Conservation (phyloP, 23 tunicate species). For the Halocynthia aurantium region DNA sequence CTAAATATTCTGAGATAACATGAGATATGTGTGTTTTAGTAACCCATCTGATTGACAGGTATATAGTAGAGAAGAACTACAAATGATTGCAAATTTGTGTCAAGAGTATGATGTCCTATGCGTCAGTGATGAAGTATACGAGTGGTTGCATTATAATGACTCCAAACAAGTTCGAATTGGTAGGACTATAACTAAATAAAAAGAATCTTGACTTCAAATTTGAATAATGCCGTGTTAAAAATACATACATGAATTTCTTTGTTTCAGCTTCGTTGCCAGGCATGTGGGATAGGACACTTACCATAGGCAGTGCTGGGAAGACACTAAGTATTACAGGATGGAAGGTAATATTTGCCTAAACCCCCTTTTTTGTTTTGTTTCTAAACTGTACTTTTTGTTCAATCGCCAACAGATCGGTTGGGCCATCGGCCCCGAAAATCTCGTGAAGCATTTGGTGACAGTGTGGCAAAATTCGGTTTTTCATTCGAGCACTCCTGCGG, state of each 20-base stretch:
- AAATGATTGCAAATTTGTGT: slow-evolving; percentile 70
- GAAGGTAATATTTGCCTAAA: slow-evolving; percentile 40
- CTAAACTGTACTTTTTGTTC: not conserved
- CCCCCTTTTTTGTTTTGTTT: not conserved
- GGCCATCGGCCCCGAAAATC: slow-evolving; percentile 51
- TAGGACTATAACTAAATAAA: not conserved
- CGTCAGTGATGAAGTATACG: slow-evolving; percentile 97
- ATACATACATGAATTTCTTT: not conserved
- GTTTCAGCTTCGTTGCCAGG: slow-evolving; percentile 70
- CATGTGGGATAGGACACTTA: slow-evolving; percentile 92
- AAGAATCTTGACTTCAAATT: not conserved
- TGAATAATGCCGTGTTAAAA: not conserved
- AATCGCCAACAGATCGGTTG: slow-evolving; percentile 57
- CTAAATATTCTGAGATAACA: not conserved
- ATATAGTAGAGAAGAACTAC: slow-evolving; percentile 53
- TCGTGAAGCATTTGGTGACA: slow-evolving; percentile 62
- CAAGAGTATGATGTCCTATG: slow-evolving; percentile 72
- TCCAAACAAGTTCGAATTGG: slow-evolving; percentile 76
- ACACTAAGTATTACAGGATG: slow-evolving; percentile 98
- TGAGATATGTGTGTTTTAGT: not conserved
- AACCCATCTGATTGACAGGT: slow-evolving; percentile 3
- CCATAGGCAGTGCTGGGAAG: slow-evolving; percentile 97
- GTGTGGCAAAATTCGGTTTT: slow-evolving; percentile 84
- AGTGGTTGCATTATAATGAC: slow-evolving; percentile 68
- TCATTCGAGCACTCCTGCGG: slow-evolving; percentile 76